Conservation (phyloP, 2,113 vertebrate genomes). For the Stegostoma tigrinum region DNA sequence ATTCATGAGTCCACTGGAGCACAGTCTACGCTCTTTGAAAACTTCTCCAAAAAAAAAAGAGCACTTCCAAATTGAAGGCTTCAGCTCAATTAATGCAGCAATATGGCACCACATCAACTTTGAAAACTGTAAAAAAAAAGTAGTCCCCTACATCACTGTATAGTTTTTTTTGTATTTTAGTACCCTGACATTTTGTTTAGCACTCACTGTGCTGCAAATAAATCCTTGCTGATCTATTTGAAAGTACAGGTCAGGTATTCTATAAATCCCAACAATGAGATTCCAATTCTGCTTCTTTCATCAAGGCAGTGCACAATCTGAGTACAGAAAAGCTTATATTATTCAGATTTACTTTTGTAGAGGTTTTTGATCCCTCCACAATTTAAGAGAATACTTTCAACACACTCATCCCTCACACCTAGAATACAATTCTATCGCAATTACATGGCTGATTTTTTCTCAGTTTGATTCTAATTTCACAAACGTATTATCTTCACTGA, state of each 20-base stretch:
- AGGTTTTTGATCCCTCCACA: neutral
- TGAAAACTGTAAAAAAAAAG: neutral
- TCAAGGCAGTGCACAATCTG: constrained; percentile 8
- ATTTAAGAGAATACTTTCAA: neutral
- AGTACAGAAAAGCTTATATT: neutral
- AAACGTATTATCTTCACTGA: neutral
- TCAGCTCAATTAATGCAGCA: neutral
- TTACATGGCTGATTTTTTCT: neutral
- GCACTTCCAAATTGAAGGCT: neutral
- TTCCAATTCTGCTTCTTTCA: constrained; percentile 1
- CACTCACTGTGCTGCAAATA: constrained; percentile 11
- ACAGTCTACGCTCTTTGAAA: neutral
- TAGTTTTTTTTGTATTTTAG: constrained; percentile 17
- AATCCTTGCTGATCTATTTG: neutral
- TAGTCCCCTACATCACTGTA: neutral
- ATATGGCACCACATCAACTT: neutral
- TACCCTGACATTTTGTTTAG: constrained; percentile 19
- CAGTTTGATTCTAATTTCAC: neutral
- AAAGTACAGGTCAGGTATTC: neutral
- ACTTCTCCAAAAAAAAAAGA: neutral
- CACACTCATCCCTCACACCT: neutral
- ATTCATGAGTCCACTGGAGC: neutral
- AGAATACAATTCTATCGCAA: neutral
- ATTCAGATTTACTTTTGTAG: neutral
- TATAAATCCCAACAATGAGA: neutral